Evolutionary conservation across 2,888 invertebrate genomes (phyloP), one percentile per base, ranked within the genome.

Genomic region (Folsomia manolachei): DNA sequence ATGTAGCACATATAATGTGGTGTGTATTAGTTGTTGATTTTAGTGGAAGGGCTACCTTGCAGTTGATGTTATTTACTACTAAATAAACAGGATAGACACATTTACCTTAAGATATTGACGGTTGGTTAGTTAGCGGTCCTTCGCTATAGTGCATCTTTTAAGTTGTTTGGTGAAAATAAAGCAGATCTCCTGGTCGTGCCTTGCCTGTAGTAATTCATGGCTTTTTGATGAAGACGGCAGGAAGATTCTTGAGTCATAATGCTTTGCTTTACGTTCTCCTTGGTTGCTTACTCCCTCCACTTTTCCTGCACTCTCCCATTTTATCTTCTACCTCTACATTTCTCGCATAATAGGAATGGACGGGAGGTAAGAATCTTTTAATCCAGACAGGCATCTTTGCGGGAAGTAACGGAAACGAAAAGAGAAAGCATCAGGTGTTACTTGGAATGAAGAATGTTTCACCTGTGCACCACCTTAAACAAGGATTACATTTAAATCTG

Each of bases 301-400:
- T n/a, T n/a, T n/a, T n/a, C n/a, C n/a, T n/a, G n/a, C n/a, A n/a
- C 39, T 39, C 39, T 39, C 39, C 4, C 14, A 4, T 39, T 39
- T 39, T 39, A 14, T 39, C n/a, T n/a, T n/a, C 39, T 39, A 39
- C 14, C 7, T 14, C 39, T 9, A 39, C 39, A 39, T 39, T 39
- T 39, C 39, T 39, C 14, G 39, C 39, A 39, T 39, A 69, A 69
- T 19, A 63, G n/a, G 51, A 63, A 66, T 60, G 14, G 65, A 69
- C n/a, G 64, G 26, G 14, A 27, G 2, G 14, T 4, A 64, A 24
- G 19, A 64, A 26, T 27, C 25, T 25, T 64, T 27, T 27, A 26
- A 19, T 64, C 64, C 26, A 39, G 39, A 39, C 39, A 39, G 39
- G 39, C 39, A 39, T n/a, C 39, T 64, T 64, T 26, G 25, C 2